phyloP scores from a whole-genome alignment of 92 coral and sea anemone genomes.

The Zoanthus sociatus region DNA sequence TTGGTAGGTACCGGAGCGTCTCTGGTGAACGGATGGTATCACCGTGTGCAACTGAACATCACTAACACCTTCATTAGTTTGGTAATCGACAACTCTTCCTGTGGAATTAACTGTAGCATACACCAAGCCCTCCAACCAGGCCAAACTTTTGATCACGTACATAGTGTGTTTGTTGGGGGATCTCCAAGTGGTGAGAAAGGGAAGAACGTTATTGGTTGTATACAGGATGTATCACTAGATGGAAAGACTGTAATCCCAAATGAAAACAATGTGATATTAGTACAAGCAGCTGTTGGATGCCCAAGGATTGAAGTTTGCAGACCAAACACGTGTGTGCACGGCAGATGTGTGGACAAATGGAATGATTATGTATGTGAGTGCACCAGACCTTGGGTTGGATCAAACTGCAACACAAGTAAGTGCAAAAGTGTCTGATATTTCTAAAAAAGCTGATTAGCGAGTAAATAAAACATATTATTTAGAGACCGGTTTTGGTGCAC shows the following conservation, averaged over 20 bases:
- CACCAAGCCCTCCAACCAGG: slow-evolving; percentile 43
- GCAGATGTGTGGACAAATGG: slow-evolving; percentile 90
- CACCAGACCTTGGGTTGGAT: slow-evolving; percentile 77
- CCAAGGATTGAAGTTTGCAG: slow-evolving; percentile 81
- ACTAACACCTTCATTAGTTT: slow-evolving; percentile 50
- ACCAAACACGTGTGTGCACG: slow-evolving; percentile 86
- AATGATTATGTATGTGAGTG: slow-evolving; percentile 86
- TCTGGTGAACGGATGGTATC: slow-evolving; percentile 73
- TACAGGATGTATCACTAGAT: slow-evolving; percentile 82
- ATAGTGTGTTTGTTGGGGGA: slow-evolving; percentile 78
- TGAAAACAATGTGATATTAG: slow-evolving; percentile 50
- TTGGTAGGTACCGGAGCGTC: slow-evolving; percentile 64
- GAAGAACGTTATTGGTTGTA: slow-evolving; percentile 82
- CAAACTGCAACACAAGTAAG: slow-evolving; percentile 89
- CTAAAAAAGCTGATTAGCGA: too few species aligned
- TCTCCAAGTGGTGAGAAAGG: slow-evolving; percentile 36
- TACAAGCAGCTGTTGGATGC: slow-evolving; percentile 69
- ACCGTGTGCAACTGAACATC: slow-evolving; percentile 63
- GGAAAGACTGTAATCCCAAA: slow-evolving; percentile 71
- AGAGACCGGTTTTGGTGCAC: too few species aligned
- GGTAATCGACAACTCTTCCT: slow-evolving; percentile 77
- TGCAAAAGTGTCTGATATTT: neutral
- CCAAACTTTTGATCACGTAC: slow-evolving; percentile 15
- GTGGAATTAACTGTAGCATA: slow-evolving; percentile 52
- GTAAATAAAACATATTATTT: too few species aligned